These are phyloP conservation scores for Propithecus deckenii DNA, from an alignment of 2,797 vertebrate genomes.

Conservation along the genomic window DNA sequence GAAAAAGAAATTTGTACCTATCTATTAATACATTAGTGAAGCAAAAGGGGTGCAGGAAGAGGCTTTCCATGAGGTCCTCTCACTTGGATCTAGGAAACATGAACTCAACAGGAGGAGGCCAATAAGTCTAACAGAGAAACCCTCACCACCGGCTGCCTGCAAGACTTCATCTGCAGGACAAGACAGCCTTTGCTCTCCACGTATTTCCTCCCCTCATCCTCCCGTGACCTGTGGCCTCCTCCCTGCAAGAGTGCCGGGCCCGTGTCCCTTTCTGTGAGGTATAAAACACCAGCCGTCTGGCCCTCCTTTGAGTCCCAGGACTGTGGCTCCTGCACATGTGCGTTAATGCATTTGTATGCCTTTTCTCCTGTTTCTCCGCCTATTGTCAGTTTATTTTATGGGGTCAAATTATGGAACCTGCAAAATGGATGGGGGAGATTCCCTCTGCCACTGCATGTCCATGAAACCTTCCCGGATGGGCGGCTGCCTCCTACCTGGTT, in stretches of 20 bases:
- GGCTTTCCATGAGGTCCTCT: neutral
- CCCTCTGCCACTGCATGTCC: neutral
- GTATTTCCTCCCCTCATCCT: neutral
- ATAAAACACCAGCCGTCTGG: neutral
- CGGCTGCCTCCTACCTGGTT: neutral
- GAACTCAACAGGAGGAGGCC: neutral
- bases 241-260: neutral
- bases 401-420: neutral
- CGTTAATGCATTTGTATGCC: neutral
- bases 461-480: accelerated
- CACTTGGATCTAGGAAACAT: neutral
- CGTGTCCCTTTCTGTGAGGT: neutral
- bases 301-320: neutral
- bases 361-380: neutral
- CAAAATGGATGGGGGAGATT: neutral
- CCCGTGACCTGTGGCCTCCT: neutral
- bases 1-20: neutral
- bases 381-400: neutral
- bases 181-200: neutral
- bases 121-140: neutral
- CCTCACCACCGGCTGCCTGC: neutral
- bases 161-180: neutral
- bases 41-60: neutral
- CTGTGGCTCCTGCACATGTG: neutral
- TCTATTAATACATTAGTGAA: neutral